These are phyloP conservation scores for Drosophila mulleri DNA, from an alignment of 2,888 invertebrate species.

Conservation along the genomic window DNA sequence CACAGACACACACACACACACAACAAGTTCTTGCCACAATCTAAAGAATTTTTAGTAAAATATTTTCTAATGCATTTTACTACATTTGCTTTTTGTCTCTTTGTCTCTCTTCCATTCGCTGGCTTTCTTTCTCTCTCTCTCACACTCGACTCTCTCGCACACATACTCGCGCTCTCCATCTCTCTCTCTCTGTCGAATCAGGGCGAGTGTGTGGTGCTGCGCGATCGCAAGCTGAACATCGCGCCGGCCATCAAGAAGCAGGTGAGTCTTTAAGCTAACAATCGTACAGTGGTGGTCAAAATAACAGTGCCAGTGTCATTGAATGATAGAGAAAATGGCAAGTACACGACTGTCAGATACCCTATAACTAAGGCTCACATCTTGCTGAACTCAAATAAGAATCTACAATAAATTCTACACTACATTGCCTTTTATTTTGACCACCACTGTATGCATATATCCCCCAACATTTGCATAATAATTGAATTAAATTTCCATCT, in stretches of 20 bases:
- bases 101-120: conserved; percentile 24
- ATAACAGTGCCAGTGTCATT: not conserved
- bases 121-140: conserved; percentile 12
- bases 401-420: not conserved
- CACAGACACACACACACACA: conserved; percentile 11
- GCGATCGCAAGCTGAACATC: conserved; percentile 93
- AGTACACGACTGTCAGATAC: not conserved
- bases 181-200: conserved; percentile 63
- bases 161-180: conserved; percentile 20
- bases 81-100: conserved; percentile 26
- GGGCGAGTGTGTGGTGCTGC: conserved; percentile 91
- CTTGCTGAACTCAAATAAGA: not conserved
- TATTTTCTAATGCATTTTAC: conserved; percentile 20
- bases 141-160: conserved; percentile 22
- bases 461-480: not conserved
- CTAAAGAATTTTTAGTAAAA: not conserved
- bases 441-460: not conserved
- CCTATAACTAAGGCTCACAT: not conserved
- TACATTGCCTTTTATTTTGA: not conserved
- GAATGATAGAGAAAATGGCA: too few species aligned
- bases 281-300: not conserved
- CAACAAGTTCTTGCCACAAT: conserved; percentile 36
- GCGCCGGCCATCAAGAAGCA: conserved; percentile 95
- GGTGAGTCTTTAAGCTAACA: conserved; percentile 83
- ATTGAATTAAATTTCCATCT: not conserved